Base-by-base conservation (phyloP, 2,888 invertebrate genomes). In the Megamerina dolium region DNA sequence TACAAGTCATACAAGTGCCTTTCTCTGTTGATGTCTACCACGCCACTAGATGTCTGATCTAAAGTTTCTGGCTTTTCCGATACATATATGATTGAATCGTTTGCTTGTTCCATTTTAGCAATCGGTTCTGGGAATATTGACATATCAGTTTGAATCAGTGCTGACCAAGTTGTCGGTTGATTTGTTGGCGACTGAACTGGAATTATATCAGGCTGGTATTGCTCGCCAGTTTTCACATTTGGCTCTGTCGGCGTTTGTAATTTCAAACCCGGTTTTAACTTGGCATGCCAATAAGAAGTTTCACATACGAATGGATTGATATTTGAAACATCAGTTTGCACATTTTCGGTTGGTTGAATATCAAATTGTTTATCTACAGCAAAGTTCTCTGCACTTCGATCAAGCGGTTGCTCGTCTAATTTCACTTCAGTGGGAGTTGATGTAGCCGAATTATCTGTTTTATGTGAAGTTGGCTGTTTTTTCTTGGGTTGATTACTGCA, bases 151-250 rank as follows among this genome's bases (percentile, higher is more conserved):
- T 66, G 56, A 13, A 66, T 55, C n/a, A 63, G 47, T 13, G 63
- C 66, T 6, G 64, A 61, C 64, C 64, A 65, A 1, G 64, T 60
- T 34, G 60, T 62, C 33, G 66, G 66, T 37, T 64, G 62, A 48
- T 60, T 55, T 14, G 49, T 58, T 19, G 64, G 66, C 6, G 64
- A 66, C 38, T 60, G 49, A 2, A 64, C 63, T 3, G 53, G 19
- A 13, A 66, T 48, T 52, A 61, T 60, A 2, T 51, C 41, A 1
- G 37, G 30, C 18, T 43, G 42, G n/a, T n/a, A n/a, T 21, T 36
- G 41, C 4, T 43, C 51, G n/a, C 5, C 3, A 6, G 9, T 10
- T 3, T 5, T 12, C 3, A 39, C 32, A 12, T 36, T 27, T 14
- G 29, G 2, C 27, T 34, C n/a, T n/a, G 13, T 36, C 18, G 59